phyloP scores from a whole-genome alignment of 2,888 invertebrate species.

The Melipona beecheii region DNA sequence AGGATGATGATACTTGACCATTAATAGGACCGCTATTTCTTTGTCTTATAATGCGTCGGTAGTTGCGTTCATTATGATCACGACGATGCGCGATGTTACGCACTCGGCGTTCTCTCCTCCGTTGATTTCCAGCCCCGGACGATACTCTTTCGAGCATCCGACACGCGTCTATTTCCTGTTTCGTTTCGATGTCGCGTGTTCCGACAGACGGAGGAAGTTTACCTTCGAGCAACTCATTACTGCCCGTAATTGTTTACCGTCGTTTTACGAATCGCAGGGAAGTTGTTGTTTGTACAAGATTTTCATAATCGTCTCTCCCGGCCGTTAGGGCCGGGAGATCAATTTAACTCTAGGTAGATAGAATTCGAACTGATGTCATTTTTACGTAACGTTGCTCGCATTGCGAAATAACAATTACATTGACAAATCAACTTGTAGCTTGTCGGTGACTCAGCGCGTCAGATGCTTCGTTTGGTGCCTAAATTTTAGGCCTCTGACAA shows the following conservation, averaged over 20 bases:
- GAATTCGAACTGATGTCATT: not conserved
- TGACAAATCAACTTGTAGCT: not conserved
- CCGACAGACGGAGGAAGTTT: not conserved
- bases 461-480: not conserved
- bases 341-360: not conserved
- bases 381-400: not conserved
- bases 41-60: slow-evolving; percentile 48
- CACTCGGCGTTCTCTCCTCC: slow-evolving; percentile 8
- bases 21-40: slow-evolving; percentile 47
- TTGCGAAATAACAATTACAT: not conserved
- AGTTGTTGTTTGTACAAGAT: not conserved
- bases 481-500: not conserved
- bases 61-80: slow-evolving; percentile 42
- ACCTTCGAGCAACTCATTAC: not conserved
- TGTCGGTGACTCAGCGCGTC: not conserved
- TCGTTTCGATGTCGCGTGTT: not conserved
- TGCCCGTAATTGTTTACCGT: not conserved
- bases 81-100: slow-evolving; percentile 15
- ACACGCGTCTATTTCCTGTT: not conserved
- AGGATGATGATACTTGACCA: slow-evolving; percentile 67
- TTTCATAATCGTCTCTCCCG: not conserved
- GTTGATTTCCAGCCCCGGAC: not conserved
- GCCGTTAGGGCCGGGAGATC: not conserved
- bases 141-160: not conserved
- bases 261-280: not conserved